These are phyloP conservation scores for Ceyx cyanopectus DNA, from an alignment of 2,113 vertebrate genomes.

Conservation along the genomic window DNA sequence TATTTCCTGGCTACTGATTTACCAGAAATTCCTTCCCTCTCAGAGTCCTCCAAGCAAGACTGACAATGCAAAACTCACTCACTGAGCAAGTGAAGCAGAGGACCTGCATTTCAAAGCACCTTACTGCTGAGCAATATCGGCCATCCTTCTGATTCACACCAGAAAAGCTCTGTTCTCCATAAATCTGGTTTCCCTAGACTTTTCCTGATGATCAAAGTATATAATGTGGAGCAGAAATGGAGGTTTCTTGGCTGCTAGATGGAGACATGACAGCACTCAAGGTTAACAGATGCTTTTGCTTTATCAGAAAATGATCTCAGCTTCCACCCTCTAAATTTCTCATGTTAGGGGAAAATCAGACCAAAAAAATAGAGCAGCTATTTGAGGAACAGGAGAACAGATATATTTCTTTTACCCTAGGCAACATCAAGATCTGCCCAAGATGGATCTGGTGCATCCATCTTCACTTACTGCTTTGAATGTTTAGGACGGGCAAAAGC, in stretches of 20 bases:
- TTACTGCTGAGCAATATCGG: background rate
- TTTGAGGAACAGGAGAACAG: background rate
- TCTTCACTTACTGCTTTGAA: background rate
- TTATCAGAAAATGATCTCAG: slow-evolving; percentile 64
- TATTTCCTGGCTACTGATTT: background rate
- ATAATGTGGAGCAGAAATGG: slow-evolving; percentile 14
- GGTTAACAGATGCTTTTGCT: slow-evolving; percentile 57
- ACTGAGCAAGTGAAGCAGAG: background rate
- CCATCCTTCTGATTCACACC: background rate
- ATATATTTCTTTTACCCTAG: background rate
- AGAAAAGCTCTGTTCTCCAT: background rate
- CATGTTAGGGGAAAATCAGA: background rate
- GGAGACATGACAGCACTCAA: background rate
- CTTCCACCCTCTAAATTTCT: slow-evolving; percentile 12
- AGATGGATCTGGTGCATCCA: background rate
- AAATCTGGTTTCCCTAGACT: slow-evolving; percentile 1
- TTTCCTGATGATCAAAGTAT: slow-evolving; percentile 13
- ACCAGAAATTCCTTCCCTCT: background rate
- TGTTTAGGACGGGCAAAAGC: background rate
- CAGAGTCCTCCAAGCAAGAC: background rate
- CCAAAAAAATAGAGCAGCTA: background rate
- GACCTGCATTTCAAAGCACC: background rate
- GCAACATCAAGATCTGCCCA: background rate
- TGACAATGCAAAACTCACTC: background rate
- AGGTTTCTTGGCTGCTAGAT: slow-evolving; percentile 10